phyloP scores from a whole-genome alignment of 2,888 invertebrate genomes.

The Aphidoletes aphidimyza region DNA sequence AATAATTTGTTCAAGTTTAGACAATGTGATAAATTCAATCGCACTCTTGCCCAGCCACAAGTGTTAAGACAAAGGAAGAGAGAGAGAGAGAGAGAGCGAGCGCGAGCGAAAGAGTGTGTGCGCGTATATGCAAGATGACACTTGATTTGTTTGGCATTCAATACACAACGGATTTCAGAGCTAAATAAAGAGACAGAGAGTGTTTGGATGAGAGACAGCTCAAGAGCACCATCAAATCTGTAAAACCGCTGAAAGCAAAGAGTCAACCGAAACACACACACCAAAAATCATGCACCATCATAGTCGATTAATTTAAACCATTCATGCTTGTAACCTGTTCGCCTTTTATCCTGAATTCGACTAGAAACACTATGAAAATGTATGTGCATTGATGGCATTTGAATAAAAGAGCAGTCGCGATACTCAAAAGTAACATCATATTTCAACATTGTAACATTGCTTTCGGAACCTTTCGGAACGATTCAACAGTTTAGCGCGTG shows the following conservation, averaged over 20 bases:
- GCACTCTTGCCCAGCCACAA: not conserved
- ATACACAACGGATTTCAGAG: not conserved
- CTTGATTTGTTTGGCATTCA: slow-evolving; percentile 32
- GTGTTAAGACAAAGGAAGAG: no score
- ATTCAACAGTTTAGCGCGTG: not conserved
- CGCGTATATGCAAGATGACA: not conserved
- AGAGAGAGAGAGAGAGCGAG: no score
- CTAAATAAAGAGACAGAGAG: no score
- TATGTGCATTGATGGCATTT: not conserved
- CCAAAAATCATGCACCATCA: slow-evolving; percentile 8
- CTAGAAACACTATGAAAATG: not conserved
- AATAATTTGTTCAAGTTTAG: slow-evolving; percentile 48
- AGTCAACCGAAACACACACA: not conserved
- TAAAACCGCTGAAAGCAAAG: not conserved
- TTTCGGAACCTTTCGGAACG: no score
- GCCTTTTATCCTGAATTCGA: not conserved
- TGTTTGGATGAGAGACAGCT: no score
- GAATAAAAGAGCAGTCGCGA: not conserved
- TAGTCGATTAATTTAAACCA: slow-evolving; percentile 16
- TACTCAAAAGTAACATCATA: not conserved
- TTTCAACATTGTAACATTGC: not conserved
- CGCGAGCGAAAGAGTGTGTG: no score
- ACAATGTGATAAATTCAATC: slow-evolving; percentile 46
- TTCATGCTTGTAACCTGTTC: slow-evolving; percentile 20
- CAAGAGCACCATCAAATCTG: not conserved